Percentiles rank a stretch among this genome's conserved stretches.
phyloP scores from a whole-genome alignment of 2,113 vertebrate genomes.

The Antechinus flavipes region DNA sequence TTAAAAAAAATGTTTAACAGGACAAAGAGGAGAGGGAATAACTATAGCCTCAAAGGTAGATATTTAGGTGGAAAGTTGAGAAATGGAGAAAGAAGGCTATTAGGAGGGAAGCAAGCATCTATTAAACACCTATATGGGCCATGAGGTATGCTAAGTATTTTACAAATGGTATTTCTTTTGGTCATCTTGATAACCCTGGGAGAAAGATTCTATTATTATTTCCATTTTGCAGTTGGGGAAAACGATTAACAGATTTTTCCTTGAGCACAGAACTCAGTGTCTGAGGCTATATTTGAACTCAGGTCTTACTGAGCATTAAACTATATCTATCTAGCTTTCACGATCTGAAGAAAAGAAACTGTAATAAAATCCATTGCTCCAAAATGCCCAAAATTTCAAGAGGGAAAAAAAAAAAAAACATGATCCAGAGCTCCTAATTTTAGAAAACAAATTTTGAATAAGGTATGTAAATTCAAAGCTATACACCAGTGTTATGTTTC shows the following conservation, averaged over 20 bases:
- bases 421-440: background rate
- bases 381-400: background rate
- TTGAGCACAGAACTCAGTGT: background rate
- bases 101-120: background rate
- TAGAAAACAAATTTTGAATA: background rate
- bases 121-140: background rate
- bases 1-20: background rate
- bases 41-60: background rate
- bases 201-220: background rate
- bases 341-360: background rate
- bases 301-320: background rate
- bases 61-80: background rate
- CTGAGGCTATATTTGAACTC: background rate
- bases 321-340: background rate
- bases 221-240: background rate
- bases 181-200: background rate
- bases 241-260: background rate
- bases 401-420: background rate
- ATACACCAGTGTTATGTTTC: no score
- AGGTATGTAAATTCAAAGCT: no score
- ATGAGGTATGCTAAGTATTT: background rate
- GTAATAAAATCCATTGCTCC: background rate
- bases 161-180: background rate
- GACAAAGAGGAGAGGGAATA: background rate
- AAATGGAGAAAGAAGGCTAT: background rate